A percentile compares a stretch with the other conserved stretches of the same genome.
phyloP scores from a whole-genome alignment of 1,140 invertebrate genomes.

The Tetragonula clypearis region DNA sequence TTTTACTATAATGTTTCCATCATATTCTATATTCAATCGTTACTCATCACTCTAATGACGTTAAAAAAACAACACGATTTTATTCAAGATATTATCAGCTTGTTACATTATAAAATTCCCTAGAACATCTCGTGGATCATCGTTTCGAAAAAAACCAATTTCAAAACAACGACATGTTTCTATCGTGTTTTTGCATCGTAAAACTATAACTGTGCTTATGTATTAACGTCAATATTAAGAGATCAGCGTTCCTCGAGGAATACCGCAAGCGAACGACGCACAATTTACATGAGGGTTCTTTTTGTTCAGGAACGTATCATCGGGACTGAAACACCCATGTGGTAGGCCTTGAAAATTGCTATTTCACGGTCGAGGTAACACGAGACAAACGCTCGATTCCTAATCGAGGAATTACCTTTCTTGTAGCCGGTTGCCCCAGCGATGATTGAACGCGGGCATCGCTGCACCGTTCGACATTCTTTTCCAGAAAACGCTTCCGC shows the following conservation, averaged over 20 bases:
- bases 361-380: constrained; percentile 46
- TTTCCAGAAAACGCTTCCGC: constrained; percentile 23
- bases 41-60: accelerated
- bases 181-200: background rate
- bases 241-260: constrained; percentile 15
- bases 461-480: constrained; percentile 3
- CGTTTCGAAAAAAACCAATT: background rate
- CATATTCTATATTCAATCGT: background rate
- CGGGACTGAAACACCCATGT: background rate
- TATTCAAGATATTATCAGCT: background rate
- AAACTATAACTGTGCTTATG: background rate
- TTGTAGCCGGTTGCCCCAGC: constrained; percentile 10
- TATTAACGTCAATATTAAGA: background rate
- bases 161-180: background rate
- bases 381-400: constrained; percentile 54
- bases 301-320: constrained; percentile 8
- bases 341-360: constrained; percentile 45
- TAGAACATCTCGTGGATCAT: background rate
- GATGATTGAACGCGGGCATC: constrained; percentile 28
- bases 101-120: background rate
- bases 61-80: background rate
- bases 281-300: constrained; percentile 2
- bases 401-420: constrained; percentile 56
- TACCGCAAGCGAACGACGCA: constrained; percentile 14
- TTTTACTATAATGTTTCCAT: too few relatives aligned